Conservation (phyloP, 1,140 invertebrate species). For the Saccostrea echinata region DNA sequence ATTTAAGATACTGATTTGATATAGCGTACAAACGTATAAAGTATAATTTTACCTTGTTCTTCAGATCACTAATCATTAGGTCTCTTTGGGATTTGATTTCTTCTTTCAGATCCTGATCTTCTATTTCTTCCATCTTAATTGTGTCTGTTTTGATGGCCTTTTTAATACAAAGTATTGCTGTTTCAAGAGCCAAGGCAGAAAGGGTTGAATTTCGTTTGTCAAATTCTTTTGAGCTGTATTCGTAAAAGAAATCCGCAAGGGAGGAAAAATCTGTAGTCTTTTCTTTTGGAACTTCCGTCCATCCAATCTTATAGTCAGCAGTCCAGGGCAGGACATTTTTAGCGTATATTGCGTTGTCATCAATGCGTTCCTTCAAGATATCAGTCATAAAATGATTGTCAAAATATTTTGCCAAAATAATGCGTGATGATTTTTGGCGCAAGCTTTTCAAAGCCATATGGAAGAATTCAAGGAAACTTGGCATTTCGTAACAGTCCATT, state of each 20-base stretch:
- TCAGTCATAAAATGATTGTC: not conserved
- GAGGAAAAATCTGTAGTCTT: not conserved
- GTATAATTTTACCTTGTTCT: not conserved
- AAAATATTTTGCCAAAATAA: not conserved
- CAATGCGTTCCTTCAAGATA: not conserved
- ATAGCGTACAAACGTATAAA: not conserved
- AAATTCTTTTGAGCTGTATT: not conserved
- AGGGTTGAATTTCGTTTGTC: not conserved
- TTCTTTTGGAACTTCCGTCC: slow-evolving; percentile 8
- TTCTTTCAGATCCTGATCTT: not conserved
- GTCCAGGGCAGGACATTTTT: not conserved
- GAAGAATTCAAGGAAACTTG: not conserved
- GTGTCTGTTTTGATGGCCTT: not conserved
- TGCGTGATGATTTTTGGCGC: not conserved
- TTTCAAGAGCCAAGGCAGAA: not conserved
- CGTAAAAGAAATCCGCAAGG: not conserved
- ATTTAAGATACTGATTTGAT: not conserved
- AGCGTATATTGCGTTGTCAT: not conserved
- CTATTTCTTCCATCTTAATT: not conserved
- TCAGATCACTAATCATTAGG: not conserved
- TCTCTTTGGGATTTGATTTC: not conserved
- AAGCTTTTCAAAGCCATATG: not conserved
- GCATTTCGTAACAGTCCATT: not conserved
- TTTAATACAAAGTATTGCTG: not conserved
- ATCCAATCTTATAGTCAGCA: not conserved